phyloP scores from a whole-genome alignment of 2,888 invertebrate species.

The Drosophila kuntzei region DNA sequence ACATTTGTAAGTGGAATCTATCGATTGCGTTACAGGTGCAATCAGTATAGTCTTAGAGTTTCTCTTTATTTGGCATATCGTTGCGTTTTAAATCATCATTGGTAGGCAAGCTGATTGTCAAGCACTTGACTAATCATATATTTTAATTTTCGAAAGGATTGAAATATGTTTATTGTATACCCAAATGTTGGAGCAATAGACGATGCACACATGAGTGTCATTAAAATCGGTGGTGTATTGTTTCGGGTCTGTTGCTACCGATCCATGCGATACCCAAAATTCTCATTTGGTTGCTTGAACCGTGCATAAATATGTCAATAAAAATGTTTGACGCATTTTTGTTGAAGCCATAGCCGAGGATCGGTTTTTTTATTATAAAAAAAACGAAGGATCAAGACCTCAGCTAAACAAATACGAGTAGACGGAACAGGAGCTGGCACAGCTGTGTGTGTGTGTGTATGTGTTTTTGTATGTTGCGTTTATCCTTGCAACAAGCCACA shows the following conservation, averaged over 20 bases:
- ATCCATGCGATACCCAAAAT: conserved; percentile 62
- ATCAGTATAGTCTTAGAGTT: not conserved
- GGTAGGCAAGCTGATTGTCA: not conserved
- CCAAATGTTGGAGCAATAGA: conserved; percentile 1
- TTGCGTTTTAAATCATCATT: not conserved
- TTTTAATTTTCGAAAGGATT: conserved; percentile 15
- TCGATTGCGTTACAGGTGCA: not conserved
- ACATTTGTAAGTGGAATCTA: conserved; percentile 1
- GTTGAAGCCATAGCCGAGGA: conserved; percentile 17
- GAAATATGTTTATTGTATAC: not conserved
- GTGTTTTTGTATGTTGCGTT: conserved; percentile 17
- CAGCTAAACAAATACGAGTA: conserved; percentile 65
- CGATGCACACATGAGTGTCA: conserved; percentile 18
- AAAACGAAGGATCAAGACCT: conserved; percentile 39
- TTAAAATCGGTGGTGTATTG: conserved; percentile 12
- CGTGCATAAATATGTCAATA: conserved; percentile 80
- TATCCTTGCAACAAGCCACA: conserved; percentile 67
- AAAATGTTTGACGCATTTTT: conserved; percentile 53
- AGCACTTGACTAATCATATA: conserved; percentile 11
- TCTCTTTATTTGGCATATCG: not conserved
- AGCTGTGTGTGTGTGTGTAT: conserved; percentile 24
- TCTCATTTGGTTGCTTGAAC: conserved; percentile 67
- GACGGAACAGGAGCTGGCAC: conserved; percentile 45
- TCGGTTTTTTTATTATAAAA: conserved; percentile 26
- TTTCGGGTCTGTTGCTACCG: conserved; percentile 38